These are phyloP conservation scores for Oxyura jamaicensis DNA, from an alignment of 2,113 vertebrate species.

Conservation along the genomic window DNA sequence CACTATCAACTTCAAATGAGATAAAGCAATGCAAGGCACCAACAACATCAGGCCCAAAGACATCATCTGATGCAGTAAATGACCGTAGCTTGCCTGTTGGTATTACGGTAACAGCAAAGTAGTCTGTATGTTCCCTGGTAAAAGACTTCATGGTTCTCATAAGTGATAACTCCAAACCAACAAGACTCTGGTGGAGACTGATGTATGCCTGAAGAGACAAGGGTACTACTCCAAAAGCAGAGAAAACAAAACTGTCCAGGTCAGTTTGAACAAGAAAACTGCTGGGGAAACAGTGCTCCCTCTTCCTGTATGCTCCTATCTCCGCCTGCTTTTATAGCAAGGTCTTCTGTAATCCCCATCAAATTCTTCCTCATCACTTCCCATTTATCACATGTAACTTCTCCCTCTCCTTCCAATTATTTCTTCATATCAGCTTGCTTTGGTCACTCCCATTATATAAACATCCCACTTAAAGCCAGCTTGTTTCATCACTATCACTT, in stretches of 20 bases:
- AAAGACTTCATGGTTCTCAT: accelerated
- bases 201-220: neutral
- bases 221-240: neutral
- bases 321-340: conserved; percentile 12
- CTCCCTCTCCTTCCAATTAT: neutral
- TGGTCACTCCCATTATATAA: conserved; percentile 25
- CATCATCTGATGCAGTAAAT: neutral
- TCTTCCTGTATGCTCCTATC: neutral
- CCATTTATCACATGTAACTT: neutral
- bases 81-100: neutral
- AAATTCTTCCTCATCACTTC: neutral
- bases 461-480: neutral
- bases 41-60: neutral
- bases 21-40: neutral
- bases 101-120: neutral
- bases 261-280: neutral
- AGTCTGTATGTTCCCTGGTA: neutral
- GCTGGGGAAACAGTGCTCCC: neutral
- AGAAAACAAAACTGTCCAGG: neutral
- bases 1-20: neutral
- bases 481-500: neutral
- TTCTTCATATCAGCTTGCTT: neutral
- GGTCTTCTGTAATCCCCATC: neutral
- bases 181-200: accelerated
- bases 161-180: neutral